Conservation (phyloP, 2,888 invertebrate species). For the Antitype chi region DNA sequence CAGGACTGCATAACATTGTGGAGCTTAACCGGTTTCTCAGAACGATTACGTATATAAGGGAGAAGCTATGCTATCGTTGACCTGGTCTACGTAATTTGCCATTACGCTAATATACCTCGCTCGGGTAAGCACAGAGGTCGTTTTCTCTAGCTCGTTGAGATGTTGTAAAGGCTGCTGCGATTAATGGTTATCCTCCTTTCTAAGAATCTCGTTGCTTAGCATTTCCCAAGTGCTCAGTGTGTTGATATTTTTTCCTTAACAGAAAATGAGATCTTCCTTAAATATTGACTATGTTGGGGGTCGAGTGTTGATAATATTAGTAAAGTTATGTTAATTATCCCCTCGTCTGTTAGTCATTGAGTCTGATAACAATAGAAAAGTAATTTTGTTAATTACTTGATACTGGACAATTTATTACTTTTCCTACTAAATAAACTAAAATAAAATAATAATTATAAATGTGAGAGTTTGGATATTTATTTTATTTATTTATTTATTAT, state of each 20-base stretch:
- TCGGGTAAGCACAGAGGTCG: constrained; percentile 49
- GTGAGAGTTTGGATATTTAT: too few species aligned
- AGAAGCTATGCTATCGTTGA: constrained; percentile 31
- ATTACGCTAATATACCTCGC: constrained; percentile 53
- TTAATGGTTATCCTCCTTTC: constrained; percentile 48
- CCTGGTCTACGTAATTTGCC: constrained; percentile 48
- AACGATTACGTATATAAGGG: constrained; percentile 7
- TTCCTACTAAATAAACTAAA: too few species aligned
- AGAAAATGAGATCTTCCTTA: background rate
- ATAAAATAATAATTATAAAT: too few species aligned
- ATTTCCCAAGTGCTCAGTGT: constrained; percentile 25
- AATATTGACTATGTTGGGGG: background rate
- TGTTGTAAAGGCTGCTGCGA: constrained; percentile 45
- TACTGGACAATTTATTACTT: too few species aligned
- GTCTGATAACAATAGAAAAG: too few species aligned
- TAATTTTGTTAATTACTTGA: too few species aligned
- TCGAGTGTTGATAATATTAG: background rate
- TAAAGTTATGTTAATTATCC: too few species aligned
- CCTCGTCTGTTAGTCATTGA: too few species aligned
- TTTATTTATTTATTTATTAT: too few species aligned
- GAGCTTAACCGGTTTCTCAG: constrained; percentile 11
- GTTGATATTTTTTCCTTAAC: constrained; percentile 17
- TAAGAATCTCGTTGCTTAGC: constrained; percentile 44
- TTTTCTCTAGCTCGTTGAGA: constrained; percentile 50
- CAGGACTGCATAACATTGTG: constrained; percentile 8